Conservation (phyloP, 2,797 vertebrate species). For the Margarornis squamiger region DNA sequence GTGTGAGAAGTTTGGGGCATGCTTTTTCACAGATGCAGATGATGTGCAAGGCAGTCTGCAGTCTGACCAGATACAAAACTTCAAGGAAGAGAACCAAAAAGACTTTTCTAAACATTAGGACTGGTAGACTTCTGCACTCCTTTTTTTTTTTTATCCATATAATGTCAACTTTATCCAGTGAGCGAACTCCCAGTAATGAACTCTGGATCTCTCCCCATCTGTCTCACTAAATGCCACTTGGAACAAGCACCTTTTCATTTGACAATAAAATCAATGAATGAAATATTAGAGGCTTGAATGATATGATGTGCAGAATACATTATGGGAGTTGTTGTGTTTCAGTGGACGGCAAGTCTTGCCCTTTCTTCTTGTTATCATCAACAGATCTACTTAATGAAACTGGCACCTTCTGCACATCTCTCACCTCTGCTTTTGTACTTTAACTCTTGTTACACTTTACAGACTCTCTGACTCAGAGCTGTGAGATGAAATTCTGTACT, state of each 20-base stretch:
- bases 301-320: slow-evolving; percentile 73
- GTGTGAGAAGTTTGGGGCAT: neutral
- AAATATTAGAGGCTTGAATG: slow-evolving; percentile 75
- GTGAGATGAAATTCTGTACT: neutral
- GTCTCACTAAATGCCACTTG: slow-evolving; percentile 80
- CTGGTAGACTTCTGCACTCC: neutral
- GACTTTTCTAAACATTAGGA: neutral
- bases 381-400: slow-evolving; percentile 64
- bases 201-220: slow-evolving; percentile 70
- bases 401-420: slow-evolving; percentile 34
- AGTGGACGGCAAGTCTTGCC: slow-evolving; percentile 32
- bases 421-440: slow-evolving; percentile 51
- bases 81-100: neutral
- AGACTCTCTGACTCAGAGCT: neutral
- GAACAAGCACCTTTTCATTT: slow-evolving; percentile 77
- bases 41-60: neutral
- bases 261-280: slow-evolving; percentile 84
- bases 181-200: slow-evolving; percentile 69
- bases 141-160: slow-evolving; percentile 21
- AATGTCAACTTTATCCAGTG: slow-evolving; percentile 55
- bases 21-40: neutral
- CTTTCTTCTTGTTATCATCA: slow-evolving; percentile 52
- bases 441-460: slow-evolving; percentile 15
- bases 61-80: neutral
- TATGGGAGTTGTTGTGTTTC: slow-evolving; percentile 46